Evolutionary conservation across 2,888 invertebrate genomes (phyloP), one percentile per base, ranked within the genome.

Genomic region (Panzeria rudis): DNA sequence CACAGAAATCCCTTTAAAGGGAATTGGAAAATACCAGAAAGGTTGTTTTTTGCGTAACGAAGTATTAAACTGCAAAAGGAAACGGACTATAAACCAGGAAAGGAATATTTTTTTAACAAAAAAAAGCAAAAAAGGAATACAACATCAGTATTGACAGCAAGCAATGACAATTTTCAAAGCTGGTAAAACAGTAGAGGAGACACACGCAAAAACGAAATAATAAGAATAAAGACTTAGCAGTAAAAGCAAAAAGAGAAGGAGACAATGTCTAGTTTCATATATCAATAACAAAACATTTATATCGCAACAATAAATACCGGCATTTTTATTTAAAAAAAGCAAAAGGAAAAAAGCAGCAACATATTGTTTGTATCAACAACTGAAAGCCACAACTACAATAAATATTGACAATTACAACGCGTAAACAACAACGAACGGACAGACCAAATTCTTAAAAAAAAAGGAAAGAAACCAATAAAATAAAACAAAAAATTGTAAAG

Each of bases 381-480:
- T 66, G 44, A 69, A 77, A 77, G 56, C 38, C 29, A 59, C 32
- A 64, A 79, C 35, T 47, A 59, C 72, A 66, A 80, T 69, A 82
- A 80, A 69, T 72, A 85, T 83, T 85, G 78, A 84, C 81, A 83
- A 81, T 79, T 64, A 79, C 75, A 61, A 68, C 56, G 44, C 38
- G 80, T 61, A 64, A 75, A 77, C 77, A 59, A 32, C 77, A 47
- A 32, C 17, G 29, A 5, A 47, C 54, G 8, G 32, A 23, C 54
- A n/a, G 6, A 54, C 38, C n/a, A 7, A 35, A 23, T 11, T 7
- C 6, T 0, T 17, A 0, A 17, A 15, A 44, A 3, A 13, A 13
- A 15, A 50, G 71, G 44, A 47, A 9, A 3, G 20, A 4, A 6
- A 20, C 20, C 44, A 20, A 29, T 32, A 5, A 71, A 17, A 7